A percentile compares a stretch with the other conserved stretches of the same genome.
These are phyloP conservation scores for Petrocephalus sullivani DNA, from an alignment of 2,797 vertebrate genomes.

Conservation along the genomic window DNA sequence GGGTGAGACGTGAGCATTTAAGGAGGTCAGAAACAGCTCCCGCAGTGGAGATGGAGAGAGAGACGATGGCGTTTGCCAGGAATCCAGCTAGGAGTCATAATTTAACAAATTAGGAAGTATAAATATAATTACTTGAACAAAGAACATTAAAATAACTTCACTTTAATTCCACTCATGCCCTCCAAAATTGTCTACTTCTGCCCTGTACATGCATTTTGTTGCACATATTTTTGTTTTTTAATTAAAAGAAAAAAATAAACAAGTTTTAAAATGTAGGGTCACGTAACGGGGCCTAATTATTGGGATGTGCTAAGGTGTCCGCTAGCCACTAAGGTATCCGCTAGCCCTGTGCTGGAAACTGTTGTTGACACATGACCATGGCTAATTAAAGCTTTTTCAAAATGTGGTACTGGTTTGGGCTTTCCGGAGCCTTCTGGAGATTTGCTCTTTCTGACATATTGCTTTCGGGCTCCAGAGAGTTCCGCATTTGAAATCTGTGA, in stretches of 20 bases:
- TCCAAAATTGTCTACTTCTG: not conserved
- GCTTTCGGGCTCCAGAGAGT: not conserved
- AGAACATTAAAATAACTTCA: not conserved
- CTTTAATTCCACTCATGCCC: not conserved
- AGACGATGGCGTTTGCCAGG: not conserved
- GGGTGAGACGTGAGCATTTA: not conserved
- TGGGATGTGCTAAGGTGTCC: not conserved
- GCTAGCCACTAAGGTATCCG: too few relatives aligned
- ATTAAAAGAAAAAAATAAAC: not conserved
- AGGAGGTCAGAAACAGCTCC: not conserved
- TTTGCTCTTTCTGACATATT: not conserved
- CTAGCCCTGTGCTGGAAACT: not conserved
- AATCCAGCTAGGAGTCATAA: not conserved
- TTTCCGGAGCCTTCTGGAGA: not conserved
- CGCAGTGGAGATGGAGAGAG: not conserved
- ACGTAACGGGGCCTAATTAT: not conserved
- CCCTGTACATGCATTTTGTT: not conserved
- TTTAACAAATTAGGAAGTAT: not conserved
- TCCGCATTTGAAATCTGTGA: not conserved
- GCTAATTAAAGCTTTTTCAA: not conserved
- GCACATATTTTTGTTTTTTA: not conserved
- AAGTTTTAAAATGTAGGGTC: not conserved
- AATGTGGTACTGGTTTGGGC: not conserved
- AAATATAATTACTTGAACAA: conserved; percentile 11
- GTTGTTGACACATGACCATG: not conserved